A percentile compares a stretch with the other conserved stretches of the same genome.
These are phyloP conservation scores for Danio rerio DNA, from an alignment of 2,113 vertebrate species.

Conservation along the genomic window GRCz12tu NC_133193.1:37059001-37059500, in stretches of 20 bases:
- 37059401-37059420: no score
- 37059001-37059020: not conserved
- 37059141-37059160: conserved; percentile 74
- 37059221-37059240: conserved; percentile 69
- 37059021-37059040: not conserved
- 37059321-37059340: not conserved
- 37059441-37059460: no score
- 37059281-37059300: conserved; percentile 35
- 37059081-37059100: conserved; percentile 84
- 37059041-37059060: not conserved
- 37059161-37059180: conserved; percentile 80
- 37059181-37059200: conserved; percentile 90
- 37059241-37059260: conserved; percentile 15
- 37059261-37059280: not conserved
- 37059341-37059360: not conserved
- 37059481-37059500: no score
- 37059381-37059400: not conserved
- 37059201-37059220: conserved; percentile 77
- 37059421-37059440: no score
- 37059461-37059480: no score
- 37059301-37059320: conserved; percentile 28
- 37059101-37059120: conserved; percentile 83
- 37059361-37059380: not conserved
- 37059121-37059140: conserved; percentile 86
- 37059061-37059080: conserved; percentile 80